Evolutionary conservation across 2,888 invertebrate genomes (phyloP), one percentile per base, ranked within the genome.

Genomic region (Julus scandinavius): DNA sequence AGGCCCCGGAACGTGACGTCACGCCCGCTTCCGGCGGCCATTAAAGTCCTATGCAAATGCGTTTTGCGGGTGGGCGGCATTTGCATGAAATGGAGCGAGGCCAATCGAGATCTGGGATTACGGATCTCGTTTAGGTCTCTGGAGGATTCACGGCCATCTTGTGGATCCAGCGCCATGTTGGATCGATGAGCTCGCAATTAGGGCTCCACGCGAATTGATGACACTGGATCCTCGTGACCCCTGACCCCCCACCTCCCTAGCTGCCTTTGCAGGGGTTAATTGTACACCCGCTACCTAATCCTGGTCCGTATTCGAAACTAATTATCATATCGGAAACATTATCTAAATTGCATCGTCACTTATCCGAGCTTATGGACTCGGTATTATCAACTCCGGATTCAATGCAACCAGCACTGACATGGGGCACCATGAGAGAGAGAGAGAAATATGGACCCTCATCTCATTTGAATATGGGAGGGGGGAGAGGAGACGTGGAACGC

Each of bases 41-140:
- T 63, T 63, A 63, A n/a, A n/a, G 15, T 29, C 63, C 5, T n/a
- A 63, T 63, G 63, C 63, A 63, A 63, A 63, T 63, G 63, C 63
- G n/a, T n/a, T 63, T 63, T 63, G 63, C n/a, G n/a, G 63, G 45
- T 45, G n/a, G 63, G 63, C 63, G 63, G 5, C 63, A 63, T 63
- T 63, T 63, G 63, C 63, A 63, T 63, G 63, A 63, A 63, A 63
- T 63, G 63, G 63, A 63, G 63, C 63, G 63, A 63, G 63, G 63
- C 63, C 17, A 63, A 63, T 63, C n/a, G 63, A 63, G 63, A 63
- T 63, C 45, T 63, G 63, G 63, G 63, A 63, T 63, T 63, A 63
- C n/a, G 63, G 63, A 63, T 63, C 63, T 63, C n/a, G 63, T n/a
- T n/a, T 17, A 45, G 63, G 63, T 63, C 63, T 63, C 63, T n/a